Evolutionary conservation across 2,797 vertebrate species (phyloP).

Genomic region (Masticophis lateralis): DNA sequence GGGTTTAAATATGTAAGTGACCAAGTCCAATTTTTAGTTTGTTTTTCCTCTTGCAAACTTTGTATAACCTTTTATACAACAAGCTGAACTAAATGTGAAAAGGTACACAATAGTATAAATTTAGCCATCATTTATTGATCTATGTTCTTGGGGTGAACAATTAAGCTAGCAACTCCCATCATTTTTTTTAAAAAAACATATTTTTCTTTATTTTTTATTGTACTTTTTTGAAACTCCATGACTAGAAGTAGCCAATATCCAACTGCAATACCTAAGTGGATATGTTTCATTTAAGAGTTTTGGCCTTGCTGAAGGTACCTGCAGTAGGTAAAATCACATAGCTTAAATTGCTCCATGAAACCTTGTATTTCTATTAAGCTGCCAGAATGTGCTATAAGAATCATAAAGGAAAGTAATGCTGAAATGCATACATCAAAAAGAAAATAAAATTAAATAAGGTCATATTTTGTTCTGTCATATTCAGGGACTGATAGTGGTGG

Average conservation of each 20-base stretch:
- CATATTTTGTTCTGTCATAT: slow-evolving; percentile 5
- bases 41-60: neutral
- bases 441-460: neutral
- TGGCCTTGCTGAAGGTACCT: neutral
- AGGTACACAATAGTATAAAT: neutral
- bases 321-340: neutral
- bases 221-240: neutral
- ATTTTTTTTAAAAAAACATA: neutral
- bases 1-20: neutral
- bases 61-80: neutral
- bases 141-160: neutral
- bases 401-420: neutral
- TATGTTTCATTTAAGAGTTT: neutral
- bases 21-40: neutral
- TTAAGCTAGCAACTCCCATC: neutral
- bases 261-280: neutral
- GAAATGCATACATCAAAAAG: slow-evolving; percentile 2
- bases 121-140: neutral
- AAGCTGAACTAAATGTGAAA: neutral
- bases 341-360: neutral
- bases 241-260: neutral
- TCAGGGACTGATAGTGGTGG: neutral
- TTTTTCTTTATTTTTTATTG: neutral
- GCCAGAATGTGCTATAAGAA: neutral
- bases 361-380: neutral